These are phyloP conservation scores for Drymodes brunneopygia DNA, from an alignment of 2,113 vertebrate species.

Conservation along the genomic window DNA sequence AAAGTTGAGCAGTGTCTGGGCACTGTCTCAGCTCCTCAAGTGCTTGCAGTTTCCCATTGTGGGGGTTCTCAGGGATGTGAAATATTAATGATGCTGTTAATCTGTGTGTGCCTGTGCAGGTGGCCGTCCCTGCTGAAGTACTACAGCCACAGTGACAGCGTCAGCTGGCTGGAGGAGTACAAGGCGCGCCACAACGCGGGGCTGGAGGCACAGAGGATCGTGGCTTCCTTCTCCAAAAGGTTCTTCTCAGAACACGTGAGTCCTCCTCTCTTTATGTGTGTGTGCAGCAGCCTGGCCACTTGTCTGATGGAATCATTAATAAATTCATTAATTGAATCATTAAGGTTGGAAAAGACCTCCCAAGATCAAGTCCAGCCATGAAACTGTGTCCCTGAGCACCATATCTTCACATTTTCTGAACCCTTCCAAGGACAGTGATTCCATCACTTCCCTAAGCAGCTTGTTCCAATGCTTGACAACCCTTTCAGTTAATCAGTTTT, in stretches of 20 bases:
- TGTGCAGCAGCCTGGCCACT: neutral
- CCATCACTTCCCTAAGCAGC: neutral
- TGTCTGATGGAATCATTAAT: neutral
- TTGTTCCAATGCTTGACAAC: neutral
- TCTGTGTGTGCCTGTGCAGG: conserved; percentile 61
- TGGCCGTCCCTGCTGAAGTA: conserved; percentile 93
- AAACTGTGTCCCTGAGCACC: accelerated
- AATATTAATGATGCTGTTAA: neutral
- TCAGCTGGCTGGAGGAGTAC: conserved; percentile 92
- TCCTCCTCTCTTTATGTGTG: accelerated
- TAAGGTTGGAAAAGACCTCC: neutral
- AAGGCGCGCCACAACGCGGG: conserved; percentile 87
- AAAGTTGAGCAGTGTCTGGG: neutral
- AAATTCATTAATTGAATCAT: neutral
- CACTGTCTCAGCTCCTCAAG: neutral
- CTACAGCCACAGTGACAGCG: conserved; percentile 85
- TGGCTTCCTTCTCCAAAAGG: conserved; percentile 91
- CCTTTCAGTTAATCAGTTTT: neutral
- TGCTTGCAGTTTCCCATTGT: neutral
- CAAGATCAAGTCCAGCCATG: too few species aligned
- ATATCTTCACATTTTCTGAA: neutral
- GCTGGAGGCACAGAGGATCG: conserved; percentile 84
- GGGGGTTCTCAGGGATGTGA: neutral
- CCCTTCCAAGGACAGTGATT: neutral
- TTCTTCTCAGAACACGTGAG: conserved; percentile 97